Evolutionary conservation across 2,797 vertebrate genomes (phyloP).

Genomic region (Toxotes lorentzi): DNA sequence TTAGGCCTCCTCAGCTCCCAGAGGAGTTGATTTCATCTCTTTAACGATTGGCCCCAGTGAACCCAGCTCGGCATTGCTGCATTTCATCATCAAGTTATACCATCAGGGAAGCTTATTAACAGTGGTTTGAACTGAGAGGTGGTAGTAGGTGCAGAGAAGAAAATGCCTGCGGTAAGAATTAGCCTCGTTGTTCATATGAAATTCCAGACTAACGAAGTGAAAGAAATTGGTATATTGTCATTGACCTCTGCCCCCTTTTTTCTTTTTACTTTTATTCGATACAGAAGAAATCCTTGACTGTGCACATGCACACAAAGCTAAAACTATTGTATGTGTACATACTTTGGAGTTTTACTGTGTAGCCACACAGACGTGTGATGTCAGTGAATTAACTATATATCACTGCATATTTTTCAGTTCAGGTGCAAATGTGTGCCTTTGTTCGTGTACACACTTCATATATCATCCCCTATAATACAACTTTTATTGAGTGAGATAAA

Average conservation of each 20-base stretch:
- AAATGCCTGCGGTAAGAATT: constrained; percentile 66
- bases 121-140: constrained; percentile 65
- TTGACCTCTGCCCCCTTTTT: constrained; percentile 44
- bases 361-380: not conserved
- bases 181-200: constrained; percentile 66
- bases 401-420: not conserved
- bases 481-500: constrained; percentile 1
- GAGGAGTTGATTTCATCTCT: constrained; percentile 79
- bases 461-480: constrained; percentile 7
- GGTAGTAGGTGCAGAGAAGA: constrained; percentile 45
- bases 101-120: constrained; percentile 80
- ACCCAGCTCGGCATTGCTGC: constrained; percentile 56
- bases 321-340: not conserved
- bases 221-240: constrained; percentile 63
- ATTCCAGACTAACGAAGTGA: constrained; percentile 12
- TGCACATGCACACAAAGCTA: not conserved
- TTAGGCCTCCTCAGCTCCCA: constrained; percentile 68
- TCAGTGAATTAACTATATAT: not conserved
- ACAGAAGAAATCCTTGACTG: not conserved
- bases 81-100: constrained; percentile 77
- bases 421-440: not conserved
- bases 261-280: constrained; percentile 2
- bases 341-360: not conserved
- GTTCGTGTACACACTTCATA: not conserved
- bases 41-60: constrained; percentile 79